Evolutionary conservation across 2,888 invertebrate species (phyloP).

Genomic region (Arrhopalites spinosus): DNA sequence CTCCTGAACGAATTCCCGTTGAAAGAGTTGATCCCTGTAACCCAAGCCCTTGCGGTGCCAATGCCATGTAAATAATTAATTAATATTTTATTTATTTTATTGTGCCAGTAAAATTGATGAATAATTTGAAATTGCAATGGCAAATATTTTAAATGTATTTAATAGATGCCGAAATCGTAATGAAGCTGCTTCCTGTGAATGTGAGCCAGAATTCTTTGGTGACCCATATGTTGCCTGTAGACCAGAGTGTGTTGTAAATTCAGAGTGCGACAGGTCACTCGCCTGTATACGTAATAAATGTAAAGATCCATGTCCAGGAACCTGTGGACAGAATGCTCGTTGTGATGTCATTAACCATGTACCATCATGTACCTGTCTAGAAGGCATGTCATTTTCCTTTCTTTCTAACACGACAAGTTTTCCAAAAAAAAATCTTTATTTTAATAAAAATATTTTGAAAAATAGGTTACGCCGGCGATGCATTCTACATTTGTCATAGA

Average conservation of each 20-base stretch:
- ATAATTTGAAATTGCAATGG: too few relatives aligned
- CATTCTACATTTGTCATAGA: slow-evolving; percentile 57
- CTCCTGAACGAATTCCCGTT: slow-evolving; percentile 5
- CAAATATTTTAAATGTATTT: too few relatives aligned
- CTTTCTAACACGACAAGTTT: too few relatives aligned
- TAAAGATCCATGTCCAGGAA: slow-evolving; percentile 78
- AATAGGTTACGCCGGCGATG: slow-evolving; percentile 58
- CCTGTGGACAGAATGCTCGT: slow-evolving; percentile 77
- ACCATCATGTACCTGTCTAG: slow-evolving; percentile 74
- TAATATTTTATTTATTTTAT: too few relatives aligned
- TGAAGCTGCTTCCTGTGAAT: slow-evolving; percentile 69
- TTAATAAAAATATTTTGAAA: too few relatives aligned
- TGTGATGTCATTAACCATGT: slow-evolving; percentile 66
- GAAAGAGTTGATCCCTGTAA: slow-evolving; percentile 71
- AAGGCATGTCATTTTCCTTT: too few relatives aligned
- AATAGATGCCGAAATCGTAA: slow-evolving; percentile 70
- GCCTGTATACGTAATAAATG: slow-evolving; percentile 82
- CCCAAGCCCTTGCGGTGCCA: slow-evolving; percentile 77
- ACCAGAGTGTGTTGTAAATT: slow-evolving; percentile 76
- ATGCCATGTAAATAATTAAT: slow-evolving; percentile 67
- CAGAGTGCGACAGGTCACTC: slow-evolving; percentile 76
- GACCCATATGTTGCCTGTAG: slow-evolving; percentile 65
- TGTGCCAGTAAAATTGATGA: too few relatives aligned
- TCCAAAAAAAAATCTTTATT: too few relatives aligned
- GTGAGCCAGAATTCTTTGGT: slow-evolving; percentile 75